Base-by-base conservation (phyloP, 2,888 invertebrate genomes). In the Drosophila antonietae region DNA sequence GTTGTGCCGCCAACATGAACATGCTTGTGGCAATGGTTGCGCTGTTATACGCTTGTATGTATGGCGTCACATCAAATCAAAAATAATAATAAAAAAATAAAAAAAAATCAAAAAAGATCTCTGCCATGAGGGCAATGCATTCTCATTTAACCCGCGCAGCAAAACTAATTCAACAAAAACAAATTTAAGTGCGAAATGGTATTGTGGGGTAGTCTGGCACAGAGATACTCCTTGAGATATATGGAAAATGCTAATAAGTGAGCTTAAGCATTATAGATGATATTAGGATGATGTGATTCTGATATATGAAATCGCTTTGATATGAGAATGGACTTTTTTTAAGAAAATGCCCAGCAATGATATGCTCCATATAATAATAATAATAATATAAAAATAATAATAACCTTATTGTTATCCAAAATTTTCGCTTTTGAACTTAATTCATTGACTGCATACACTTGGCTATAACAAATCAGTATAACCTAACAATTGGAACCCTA, bases 81-180 rank as follows among this genome's bases (percentile, higher is more conserved):
- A 83, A 83, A 23, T 83, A 87, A 89, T 86, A 84, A 84, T 81
- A 41, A 83, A 81, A n/a, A n/a, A n/a, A n/a, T n/a, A n/a, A n/a
- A n/a, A 81, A 84, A 87, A 84, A 78, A 53, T 28, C 28, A 83
- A 86, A 76, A 28, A 78, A 86, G 28, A 77, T 68, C 68, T 61
- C 77, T 77, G 73, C 73, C 75, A 69, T 64, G 68, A 70, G 68
- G 56, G 81, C 84, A 81, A 87, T 85, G 84, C 77, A 89, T 89
- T 85, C 87, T 81, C 87, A 89, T 85, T 84, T 85, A 79, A 73
- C 62, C 73, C 68, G 62, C 68, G 83, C 70, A 58, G 69, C 60
- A 68, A 74, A 74, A 75, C 60, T 61, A 66, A 69, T 74, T 68
- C 64, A 59, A 65, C 58, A 59, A 44, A 68, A 76, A 62, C 44